Base-by-base conservation (phyloP, 2,113 vertebrate genomes). In the Phylloscopus trochiloides region DNA sequence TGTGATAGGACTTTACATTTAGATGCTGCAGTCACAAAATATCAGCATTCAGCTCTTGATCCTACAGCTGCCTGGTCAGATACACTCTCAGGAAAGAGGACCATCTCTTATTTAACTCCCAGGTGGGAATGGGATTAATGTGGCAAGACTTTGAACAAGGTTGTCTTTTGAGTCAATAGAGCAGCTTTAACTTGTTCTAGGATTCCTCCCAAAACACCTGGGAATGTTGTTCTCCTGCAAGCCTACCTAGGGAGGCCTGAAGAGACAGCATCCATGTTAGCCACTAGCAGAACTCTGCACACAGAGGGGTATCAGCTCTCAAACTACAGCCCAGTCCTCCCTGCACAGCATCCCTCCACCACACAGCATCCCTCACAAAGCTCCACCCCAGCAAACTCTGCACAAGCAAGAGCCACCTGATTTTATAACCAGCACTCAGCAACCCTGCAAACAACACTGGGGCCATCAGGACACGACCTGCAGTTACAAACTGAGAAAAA, bases 181-280 rank as follows among this genome's bases (percentile, higher is more conserved):
- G 57, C 38, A 84, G 65, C n/a, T 78, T 86, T 72, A 66, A 29
- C 28, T n/a, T 66, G 16, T 42, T 71, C 22, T 17, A 58, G 54
- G 28, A 86, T 70, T 48, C 54, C 51, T 86, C 70, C 62, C 40
- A 34, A 43, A 61, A 38, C 42, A 72, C 34, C 11, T 54, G 1
- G 2, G 16, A 58, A 68, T 3, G 3, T 17, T 58, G 24, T 7
- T 76, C n/a, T 55, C 21, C 55, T 42, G 34, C 16, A 55, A 51
- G 20, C n/a, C 24, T 15, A 32, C 0, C 1, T 0, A 4, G 25
- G 9, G 9, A 59, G 47, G n/a, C 57, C 24, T 29, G n/a, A 80
- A 89, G 28, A 70, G 16, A 34, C 40, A 82, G 38, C 34, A 61
- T 3, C 3, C 3, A n/a, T 2, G 7, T 45, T 14, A 25, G 32